Conservation (phyloP, 2,797 vertebrate genomes). For the Menidia menidia region DNA sequence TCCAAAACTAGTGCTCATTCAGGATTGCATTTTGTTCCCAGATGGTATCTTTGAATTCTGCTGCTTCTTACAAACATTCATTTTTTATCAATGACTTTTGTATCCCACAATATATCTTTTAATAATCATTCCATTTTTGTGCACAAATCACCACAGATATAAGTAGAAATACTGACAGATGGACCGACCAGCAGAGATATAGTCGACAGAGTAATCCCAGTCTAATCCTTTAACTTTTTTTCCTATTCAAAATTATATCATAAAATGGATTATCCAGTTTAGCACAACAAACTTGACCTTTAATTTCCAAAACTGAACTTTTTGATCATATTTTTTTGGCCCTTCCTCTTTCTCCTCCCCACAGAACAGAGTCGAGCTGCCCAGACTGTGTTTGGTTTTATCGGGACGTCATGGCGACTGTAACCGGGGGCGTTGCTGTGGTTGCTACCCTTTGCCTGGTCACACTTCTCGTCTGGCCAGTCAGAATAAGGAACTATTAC, state of each 20-base stretch:
- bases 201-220: background rate
- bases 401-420: conserved; percentile 84
- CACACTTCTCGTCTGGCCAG: conserved; percentile 86
- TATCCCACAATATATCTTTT: background rate
- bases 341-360: background rate
- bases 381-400: conserved; percentile 84
- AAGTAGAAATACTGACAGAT: background rate
- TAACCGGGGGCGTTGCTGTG: conserved; percentile 81
- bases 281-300: background rate
- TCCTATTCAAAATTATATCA: background rate
- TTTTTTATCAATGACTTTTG: background rate
- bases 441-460: conserved; percentile 73
- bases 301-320: background rate
- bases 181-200: background rate
- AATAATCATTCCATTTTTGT: background rate
- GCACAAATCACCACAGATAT: background rate
- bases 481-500: conserved; percentile 82
- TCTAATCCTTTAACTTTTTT: background rate
- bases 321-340: background rate
- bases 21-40: too few relatives aligned
- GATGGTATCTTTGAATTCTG: background rate
- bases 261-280: background rate
- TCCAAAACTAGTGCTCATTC: too few relatives aligned
- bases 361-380: conserved; percentile 82
- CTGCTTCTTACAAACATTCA: background rate